Conservation (phyloP, 64 coral and sea anemone genomes). For the Montipora sp. region DNA sequence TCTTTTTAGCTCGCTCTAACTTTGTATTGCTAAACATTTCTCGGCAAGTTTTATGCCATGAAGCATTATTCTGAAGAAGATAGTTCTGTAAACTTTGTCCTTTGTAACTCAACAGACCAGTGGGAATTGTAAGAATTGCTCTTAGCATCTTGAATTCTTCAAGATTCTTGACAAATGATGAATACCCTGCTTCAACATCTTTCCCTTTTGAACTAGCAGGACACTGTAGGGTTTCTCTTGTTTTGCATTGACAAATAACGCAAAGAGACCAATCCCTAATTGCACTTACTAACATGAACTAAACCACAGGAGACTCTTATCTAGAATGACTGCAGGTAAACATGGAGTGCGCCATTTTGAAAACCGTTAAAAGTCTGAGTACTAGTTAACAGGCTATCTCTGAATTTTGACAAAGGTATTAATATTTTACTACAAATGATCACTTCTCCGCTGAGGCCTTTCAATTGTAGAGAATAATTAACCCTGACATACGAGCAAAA, state of each 20-base stretch:
- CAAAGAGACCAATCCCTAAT: slow-evolving; percentile 22
- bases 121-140: not conserved
- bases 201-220: slow-evolving; percentile 41
- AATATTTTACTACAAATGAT: too few relatives aligned
- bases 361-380: too few relatives aligned
- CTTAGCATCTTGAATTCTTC: slow-evolving; percentile 15
- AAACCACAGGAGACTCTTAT: too few relatives aligned
- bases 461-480: too few relatives aligned
- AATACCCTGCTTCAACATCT: slow-evolving; percentile 48
- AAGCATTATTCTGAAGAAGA: not conserved
- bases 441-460: too few relatives aligned
- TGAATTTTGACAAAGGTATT: too few relatives aligned
- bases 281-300: too few relatives aligned
- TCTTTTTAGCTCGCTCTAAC: slow-evolving; percentile 17
- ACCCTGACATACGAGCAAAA: too few relatives aligned
- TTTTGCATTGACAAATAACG: slow-evolving; percentile 24
- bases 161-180: slow-evolving; percentile 10
- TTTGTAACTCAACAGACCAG: too few relatives aligned
- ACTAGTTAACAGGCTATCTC: too few relatives aligned
- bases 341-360: too few relatives aligned
- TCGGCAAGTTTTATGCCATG: slow-evolving; percentile 38
- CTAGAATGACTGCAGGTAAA: too few relatives aligned
- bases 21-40: slow-evolving; percentile 29
- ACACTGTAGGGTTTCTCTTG: slow-evolving; percentile 31
- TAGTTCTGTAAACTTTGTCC: not conserved